Percentiles rank a stretch among this genome's conserved stretches.
phyloP scores from a whole-genome alignment of 64 coral and sea anemone genomes.

The Acropora tenuis region DNA sequence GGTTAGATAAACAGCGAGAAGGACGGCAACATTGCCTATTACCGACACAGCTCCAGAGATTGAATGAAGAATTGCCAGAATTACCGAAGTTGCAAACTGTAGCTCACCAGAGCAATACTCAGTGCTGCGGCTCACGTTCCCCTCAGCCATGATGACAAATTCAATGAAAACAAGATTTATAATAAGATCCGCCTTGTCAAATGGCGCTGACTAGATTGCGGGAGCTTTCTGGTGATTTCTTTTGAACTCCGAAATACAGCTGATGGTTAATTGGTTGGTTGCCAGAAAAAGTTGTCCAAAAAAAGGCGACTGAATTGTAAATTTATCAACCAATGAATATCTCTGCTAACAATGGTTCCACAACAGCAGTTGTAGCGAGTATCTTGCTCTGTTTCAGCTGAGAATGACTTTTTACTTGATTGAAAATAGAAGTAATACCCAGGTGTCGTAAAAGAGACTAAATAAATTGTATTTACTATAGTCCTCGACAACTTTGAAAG shows the following conservation, averaged over 20 bases:
- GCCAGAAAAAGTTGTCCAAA: not conserved
- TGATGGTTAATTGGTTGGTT: not conserved
- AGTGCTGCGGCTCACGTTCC: not conserved
- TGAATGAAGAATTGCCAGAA: conserved; percentile 52
- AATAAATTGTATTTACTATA: not conserved
- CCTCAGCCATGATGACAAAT: not conserved
- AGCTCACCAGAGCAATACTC: conserved; percentile 58
- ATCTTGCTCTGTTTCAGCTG: not conserved
- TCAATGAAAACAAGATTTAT: not conserved
- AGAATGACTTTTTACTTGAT: not conserved
- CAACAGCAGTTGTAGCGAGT: too few relatives aligned
- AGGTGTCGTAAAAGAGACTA: not conserved
- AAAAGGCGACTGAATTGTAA: not conserved
- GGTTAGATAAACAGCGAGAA: conserved; percentile 66
- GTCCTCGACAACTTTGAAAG: not conserved
- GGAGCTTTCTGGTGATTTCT: not conserved
- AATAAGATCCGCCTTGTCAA: not conserved
- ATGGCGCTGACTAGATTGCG: not conserved
- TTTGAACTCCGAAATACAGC: not conserved
- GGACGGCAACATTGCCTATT: conserved; percentile 63
- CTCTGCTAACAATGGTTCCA: not conserved
- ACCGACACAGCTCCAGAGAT: conserved; percentile 65
- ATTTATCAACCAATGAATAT: not conserved
- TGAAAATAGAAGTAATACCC: not conserved
- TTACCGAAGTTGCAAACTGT: conserved; percentile 10